These are phyloP conservation scores for Phaethornis superciliosus DNA, from an alignment of 2,113 vertebrate species.

Conservation along the genomic window DNA sequence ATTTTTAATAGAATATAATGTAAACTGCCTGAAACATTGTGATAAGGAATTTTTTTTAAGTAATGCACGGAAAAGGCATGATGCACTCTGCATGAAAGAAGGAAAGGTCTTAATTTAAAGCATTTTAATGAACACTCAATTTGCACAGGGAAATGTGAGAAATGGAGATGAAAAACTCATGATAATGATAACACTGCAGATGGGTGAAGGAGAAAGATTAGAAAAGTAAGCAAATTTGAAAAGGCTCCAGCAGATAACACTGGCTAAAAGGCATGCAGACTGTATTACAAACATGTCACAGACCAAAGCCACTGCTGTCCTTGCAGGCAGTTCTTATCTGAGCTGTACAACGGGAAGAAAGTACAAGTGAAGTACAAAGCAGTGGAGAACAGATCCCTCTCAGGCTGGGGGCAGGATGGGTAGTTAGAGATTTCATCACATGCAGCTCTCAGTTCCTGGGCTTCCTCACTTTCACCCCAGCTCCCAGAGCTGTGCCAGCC, in stretches of 20 bases:
- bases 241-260: background rate
- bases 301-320: background rate
- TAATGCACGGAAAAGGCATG: conserved; percentile 37
- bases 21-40: conserved; percentile 70
- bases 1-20: conserved; percentile 73
- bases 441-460: rapidly evolving
- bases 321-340: background rate
- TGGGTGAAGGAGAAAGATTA: conserved; percentile 12
- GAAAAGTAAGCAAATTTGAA: conserved; percentile 42
- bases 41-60: conserved; percentile 68
- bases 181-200: background rate
- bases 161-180: background rate
- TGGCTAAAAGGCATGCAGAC: background rate
- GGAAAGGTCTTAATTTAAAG: conserved; percentile 71
- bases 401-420: background rate
- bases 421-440: rapidly evolving
- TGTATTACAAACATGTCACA: background rate
- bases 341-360: background rate
- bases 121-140: conserved; percentile 62
- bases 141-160: conserved; percentile 38
- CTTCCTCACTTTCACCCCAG: rapidly evolving
- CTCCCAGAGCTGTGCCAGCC: background rate
- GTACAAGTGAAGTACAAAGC: background rate
- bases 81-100: conserved; percentile 36
- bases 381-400: background rate